Evolutionary conservation across 1,140 invertebrate genomes (phyloP).

Genomic region (Drosophila quadrilineata): DNA sequence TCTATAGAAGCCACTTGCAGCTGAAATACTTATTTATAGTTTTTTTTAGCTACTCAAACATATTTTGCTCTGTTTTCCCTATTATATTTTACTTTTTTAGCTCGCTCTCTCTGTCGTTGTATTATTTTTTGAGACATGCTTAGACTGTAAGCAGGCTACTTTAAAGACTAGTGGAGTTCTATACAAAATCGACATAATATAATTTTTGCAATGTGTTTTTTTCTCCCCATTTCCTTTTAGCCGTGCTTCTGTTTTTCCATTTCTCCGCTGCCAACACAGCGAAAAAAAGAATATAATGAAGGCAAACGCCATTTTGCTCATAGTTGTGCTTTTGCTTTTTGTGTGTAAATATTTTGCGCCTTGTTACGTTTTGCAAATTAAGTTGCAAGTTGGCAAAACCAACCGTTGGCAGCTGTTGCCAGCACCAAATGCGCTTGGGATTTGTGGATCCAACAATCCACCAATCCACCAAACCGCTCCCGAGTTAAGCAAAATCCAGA

Average conservation of each 20-base stretch:
- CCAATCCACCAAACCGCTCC: too few species aligned
- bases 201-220: constrained; percentile 59
- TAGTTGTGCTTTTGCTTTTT: constrained; percentile 26
- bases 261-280: too few species aligned
- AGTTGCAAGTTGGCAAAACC: constrained; percentile 15
- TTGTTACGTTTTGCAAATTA: constrained; percentile 29
- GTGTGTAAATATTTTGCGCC: constrained; percentile 33
- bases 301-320: constrained; percentile 22
- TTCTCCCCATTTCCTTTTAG: constrained; percentile 22
- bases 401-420: background rate
- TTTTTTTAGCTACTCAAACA: constrained; percentile 8
- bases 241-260: constrained; percentile 17
- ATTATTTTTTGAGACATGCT: constrained; percentile 19
- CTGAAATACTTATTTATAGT: constrained; percentile 19
- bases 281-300: too few species aligned
- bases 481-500: constrained; percentile 31
- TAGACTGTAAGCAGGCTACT: background rate
- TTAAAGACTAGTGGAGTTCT: constrained; percentile 45
- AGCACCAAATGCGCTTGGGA: too few species aligned
- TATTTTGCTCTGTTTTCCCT: too few species aligned
- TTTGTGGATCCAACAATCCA: too few species aligned
- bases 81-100: too few species aligned
- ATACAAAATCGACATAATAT: constrained; percentile 78
- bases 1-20: constrained; percentile 53
- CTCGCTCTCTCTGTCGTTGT: constrained; percentile 4